Conservation (phyloP, 2,888 invertebrate species). For the Crossocerus cetratus region DNA sequence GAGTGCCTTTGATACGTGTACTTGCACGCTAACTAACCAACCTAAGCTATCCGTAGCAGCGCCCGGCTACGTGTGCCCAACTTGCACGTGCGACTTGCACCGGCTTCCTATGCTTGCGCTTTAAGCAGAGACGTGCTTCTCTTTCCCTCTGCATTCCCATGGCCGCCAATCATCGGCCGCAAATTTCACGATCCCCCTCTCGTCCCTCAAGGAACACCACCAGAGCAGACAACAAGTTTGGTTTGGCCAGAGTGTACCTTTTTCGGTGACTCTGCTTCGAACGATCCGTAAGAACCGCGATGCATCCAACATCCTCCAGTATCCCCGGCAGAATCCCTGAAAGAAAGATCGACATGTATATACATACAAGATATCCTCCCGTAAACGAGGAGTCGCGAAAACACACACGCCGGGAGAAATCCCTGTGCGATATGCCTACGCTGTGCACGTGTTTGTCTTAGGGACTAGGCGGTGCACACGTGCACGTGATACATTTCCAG, state of each 20-base stretch:
- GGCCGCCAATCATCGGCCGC: neutral
- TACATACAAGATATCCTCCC: no score
- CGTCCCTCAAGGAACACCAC: no score
- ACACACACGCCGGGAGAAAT: no score
- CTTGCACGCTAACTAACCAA: slow-evolving; percentile 78
- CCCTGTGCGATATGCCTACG: no score
- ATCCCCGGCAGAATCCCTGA: no score
- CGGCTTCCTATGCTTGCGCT: slow-evolving; percentile 24
- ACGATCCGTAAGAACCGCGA: no score
- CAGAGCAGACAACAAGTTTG: neutral
- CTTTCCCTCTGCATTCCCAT: neutral
- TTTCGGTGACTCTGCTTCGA: neutral
- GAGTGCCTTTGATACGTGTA: slow-evolving; percentile 78
- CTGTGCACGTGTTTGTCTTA: slow-evolving; percentile 33
- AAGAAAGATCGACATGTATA: no score
- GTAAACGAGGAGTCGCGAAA: no score
- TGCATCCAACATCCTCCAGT: no score
- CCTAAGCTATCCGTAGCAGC: slow-evolving; percentile 71
- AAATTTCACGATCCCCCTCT: neutral
- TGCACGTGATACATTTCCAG: slow-evolving; percentile 68
- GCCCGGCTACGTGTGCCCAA: slow-evolving; percentile 4
- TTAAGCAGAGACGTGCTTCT: slow-evolving; percentile 34
- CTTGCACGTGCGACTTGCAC: slow-evolving; percentile 28
- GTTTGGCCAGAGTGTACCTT: neutral
- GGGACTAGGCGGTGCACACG: slow-evolving; percentile 42